Conservation (phyloP, 2,113 vertebrate species). For the Alligator sinensis region DNA sequence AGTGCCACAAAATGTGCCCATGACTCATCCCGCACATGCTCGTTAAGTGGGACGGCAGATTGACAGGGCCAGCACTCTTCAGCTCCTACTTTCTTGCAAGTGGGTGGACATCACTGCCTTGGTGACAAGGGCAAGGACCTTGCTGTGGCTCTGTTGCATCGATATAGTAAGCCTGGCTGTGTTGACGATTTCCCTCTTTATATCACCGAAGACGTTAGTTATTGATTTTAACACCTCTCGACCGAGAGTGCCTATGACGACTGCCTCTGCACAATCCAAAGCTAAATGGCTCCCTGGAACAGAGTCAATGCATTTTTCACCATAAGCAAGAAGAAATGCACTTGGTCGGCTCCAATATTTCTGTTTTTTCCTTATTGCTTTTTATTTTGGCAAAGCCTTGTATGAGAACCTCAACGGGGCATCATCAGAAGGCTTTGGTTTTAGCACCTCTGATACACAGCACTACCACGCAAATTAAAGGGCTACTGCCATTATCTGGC, state of each 20-base stretch:
- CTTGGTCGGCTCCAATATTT: neutral
- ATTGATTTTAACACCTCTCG: conserved; percentile 46
- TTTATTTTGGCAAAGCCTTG: neutral
- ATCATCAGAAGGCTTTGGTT: neutral
- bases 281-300: conserved; percentile 54
- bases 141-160: neutral
- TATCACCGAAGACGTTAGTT: conserved; percentile 42
- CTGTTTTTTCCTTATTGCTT: neutral
- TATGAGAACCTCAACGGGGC: neutral
- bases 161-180: neutral
- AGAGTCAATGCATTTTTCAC: neutral
- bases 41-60: neutral
- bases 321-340: neutral
- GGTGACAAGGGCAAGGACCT: neutral
- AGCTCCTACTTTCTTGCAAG: neutral
- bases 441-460: neutral
- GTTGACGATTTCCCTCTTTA: neutral
- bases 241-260: conserved; percentile 47
- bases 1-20: neutral
- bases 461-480: neutral
- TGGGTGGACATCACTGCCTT: neutral
- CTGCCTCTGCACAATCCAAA: conserved; percentile 7
- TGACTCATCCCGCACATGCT: neutral
- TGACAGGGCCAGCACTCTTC: neutral
- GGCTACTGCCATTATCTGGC: neutral